Evolutionary conservation across 92 coral and sea anemone genomes (phyloP), one percentile per base, ranked within the genome.

Genomic region (Zoanthus gigantus): DNA sequence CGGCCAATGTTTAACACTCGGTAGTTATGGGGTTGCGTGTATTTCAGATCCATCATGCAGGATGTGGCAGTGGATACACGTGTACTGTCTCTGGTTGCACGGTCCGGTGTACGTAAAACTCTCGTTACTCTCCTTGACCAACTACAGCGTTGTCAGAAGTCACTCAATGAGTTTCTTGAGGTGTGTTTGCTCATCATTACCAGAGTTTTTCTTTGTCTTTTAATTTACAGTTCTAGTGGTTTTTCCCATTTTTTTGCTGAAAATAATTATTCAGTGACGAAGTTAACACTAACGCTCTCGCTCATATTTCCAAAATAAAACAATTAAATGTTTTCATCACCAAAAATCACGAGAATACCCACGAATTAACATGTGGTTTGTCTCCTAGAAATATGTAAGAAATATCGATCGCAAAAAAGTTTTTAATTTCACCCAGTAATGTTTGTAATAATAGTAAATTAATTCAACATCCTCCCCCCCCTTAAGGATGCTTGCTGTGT

Each of bases 91-190:
- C 90, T 97, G 52, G 99, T 97, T 71, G 97, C 90, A 16, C 95
- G 96, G 29, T 87, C 99, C 56, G 99, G 99, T 23, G 94, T 95
- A 47, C 92, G 99, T 37, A 97, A 95, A 84, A 94, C 88, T 10
- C 92, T 97, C 13, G 94, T 95, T 18, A 97, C 98, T 2, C 91
- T 97, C 13, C 92, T 97, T 72, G 99, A 97, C 84, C 99, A 97
- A 77, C 92, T 97, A 48, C 99, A 97, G 83, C 94, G 99, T 34
- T 97, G 99, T 85, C 99, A 97, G 90, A 97, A 97, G 79, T 97
- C 99, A 50, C 98, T 97, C 34, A 97, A 97, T 42, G 99, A 97
- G 69, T 97, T 97, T 84, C 86, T 97, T 17, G 99, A 97, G 94
- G 99, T 95, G 89, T 32, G 89, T 54, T 34, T 9, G 42, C 8